phyloP scores from a whole-genome alignment of 2,797 vertebrate species.

The Trachurus trachurus region DNA sequence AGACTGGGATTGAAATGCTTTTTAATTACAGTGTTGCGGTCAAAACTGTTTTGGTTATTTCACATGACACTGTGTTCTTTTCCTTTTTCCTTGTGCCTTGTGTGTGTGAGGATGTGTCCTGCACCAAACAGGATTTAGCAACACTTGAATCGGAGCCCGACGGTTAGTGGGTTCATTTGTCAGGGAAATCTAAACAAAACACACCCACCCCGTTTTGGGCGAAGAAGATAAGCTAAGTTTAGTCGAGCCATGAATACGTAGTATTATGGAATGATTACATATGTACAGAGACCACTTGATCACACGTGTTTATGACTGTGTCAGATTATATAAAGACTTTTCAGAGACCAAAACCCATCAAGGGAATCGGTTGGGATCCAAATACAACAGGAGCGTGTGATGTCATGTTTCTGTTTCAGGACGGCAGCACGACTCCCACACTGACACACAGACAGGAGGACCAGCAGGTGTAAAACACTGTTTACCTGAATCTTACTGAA shows the following conservation, averaged over 20 bases:
- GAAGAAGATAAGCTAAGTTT: not conserved
- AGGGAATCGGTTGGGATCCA: not conserved
- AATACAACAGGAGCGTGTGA: not conserved
- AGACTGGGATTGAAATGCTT: no score
- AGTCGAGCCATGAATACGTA: not conserved
- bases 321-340: not conserved
- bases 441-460: no score
- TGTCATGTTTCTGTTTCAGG: not conserved
- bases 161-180: not conserved
- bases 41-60: no score
- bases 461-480: not conserved
- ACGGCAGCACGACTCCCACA: not conserved
- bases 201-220: not conserved
- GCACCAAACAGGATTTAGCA: not conserved
- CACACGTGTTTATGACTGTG: not conserved
- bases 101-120: no score
- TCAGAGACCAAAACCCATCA: not conserved
- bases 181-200: not conserved
- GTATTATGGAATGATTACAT: not conserved
- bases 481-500: constrained; percentile 97
- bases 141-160: not conserved
- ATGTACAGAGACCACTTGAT: not conserved
- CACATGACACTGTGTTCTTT: not conserved
- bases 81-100: no score
- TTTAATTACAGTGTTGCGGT: no score